Percentiles rank a stretch among this genome's conserved stretches.
Conservation (phyloP, 2,888 invertebrate species). For the Balanococcus diminutus region DNA sequence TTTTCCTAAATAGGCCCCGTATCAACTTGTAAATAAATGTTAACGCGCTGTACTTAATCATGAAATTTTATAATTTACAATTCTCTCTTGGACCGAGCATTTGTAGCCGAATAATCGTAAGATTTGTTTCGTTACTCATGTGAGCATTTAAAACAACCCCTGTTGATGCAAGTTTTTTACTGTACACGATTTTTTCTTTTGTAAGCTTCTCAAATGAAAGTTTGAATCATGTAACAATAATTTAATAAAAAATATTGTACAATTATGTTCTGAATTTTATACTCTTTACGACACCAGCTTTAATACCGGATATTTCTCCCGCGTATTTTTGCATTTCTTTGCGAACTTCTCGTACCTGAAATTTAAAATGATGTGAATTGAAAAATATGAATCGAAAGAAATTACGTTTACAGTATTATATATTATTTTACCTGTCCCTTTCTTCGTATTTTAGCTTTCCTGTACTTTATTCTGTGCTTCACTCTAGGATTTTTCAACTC, state of each 20-base stretch:
- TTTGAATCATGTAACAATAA: background rate
- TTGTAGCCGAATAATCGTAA: background rate
- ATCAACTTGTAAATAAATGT: background rate
- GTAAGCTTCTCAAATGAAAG: background rate
- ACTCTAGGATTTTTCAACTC: constrained; percentile 93
- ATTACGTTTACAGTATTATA: constrained; percentile 29
- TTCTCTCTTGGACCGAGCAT: background rate
- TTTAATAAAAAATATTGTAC: constrained; percentile 30
- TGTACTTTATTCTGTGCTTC: constrained; percentile 89
- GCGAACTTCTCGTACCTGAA: constrained; percentile 76
- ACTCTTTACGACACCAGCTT: constrained; percentile 85
- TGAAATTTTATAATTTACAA: background rate
- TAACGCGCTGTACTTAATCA: constrained; percentile 2
- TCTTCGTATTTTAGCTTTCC: constrained; percentile 88
- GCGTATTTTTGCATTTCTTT: constrained; percentile 82
- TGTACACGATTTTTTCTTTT: background rate
- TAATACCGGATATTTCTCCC: constrained; percentile 94
- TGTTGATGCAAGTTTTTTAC: background rate
- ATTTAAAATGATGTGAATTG: constrained; percentile 58
- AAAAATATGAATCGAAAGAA: constrained; percentile 24
- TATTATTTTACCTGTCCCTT: constrained; percentile 84
- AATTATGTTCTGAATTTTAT: constrained; percentile 74
- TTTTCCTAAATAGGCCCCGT: background rate
- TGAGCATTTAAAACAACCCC: background rate
- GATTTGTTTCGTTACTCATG: background rate